Base-by-base conservation (phyloP, 2,797 vertebrate species). In the Chelon auratus region DNA sequence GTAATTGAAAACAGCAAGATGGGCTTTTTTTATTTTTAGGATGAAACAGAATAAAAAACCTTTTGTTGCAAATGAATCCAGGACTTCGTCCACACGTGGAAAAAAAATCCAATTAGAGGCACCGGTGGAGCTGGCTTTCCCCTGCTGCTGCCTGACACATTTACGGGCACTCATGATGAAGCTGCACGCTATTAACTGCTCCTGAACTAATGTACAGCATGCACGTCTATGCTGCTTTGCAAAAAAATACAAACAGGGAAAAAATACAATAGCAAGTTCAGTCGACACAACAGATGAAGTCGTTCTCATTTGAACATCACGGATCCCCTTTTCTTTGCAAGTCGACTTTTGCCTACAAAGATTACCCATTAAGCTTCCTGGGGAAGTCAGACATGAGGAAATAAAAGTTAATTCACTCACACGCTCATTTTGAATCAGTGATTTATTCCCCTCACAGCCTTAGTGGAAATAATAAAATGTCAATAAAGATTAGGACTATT, bases 101-200 rank as follows among this genome's bases (percentile, higher is more conserved):
- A 33, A 33, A 33, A 8, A 33, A 83, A 89, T 87, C 83, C 83
- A 89, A 88, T 88, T 82, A 87, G 68, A 87, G 62, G 33, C 42
- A 83, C 68, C 72, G 51, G 84, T 80, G 73, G 59, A 81, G 78
- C 9, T 66, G 60, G 26, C 48, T 75, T 80, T 77, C 75, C 72
- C 82, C 82, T 66, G 83, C 78, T 78, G 80, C 80, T 69, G 72
- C 76, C 62, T 86, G 87, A 91, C 88, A 90, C 87, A 88, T 84
- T 87, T 87, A 72, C 56, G 47, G 26, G 75, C 62, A 37, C 65
- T 66, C 69, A 68, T 45, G 67, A 63, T 69, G 69, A 80, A 53
- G 77, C 68, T 68, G 69, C 57, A 66, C 59, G 4, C 43, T 57
- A 70, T 79, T 80, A 82, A 69, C 74, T 45, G 45, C 59, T 62